Conservation (phyloP, 2,888 invertebrate genomes). For the Drosophila percnosoma region DNA sequence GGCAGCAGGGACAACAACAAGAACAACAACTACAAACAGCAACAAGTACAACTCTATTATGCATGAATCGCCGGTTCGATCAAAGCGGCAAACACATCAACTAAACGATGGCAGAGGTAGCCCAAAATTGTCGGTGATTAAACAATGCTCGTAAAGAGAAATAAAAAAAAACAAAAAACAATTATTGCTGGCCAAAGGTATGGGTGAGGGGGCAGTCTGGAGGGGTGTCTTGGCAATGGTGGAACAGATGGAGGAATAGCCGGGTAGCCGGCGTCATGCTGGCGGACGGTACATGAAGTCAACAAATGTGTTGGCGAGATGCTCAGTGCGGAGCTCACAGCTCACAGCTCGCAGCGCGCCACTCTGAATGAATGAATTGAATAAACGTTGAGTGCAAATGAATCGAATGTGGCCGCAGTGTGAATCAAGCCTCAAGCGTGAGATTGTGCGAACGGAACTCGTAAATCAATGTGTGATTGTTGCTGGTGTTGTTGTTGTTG, state of each 20-base stretch:
- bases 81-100: slow-evolving; percentile 56
- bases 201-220: background rate
- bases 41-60: slow-evolving; percentile 55
- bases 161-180: slow-evolving; percentile 25
- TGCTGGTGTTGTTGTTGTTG: background rate
- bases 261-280: slow-evolving; percentile 16
- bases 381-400: slow-evolving; percentile 36
- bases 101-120: slow-evolving; percentile 44
- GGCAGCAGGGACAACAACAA: slow-evolving; percentile 2
- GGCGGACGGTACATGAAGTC: slow-evolving; percentile 27
- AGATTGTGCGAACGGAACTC: slow-evolving; percentile 60
- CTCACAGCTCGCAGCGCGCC: background rate
- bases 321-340: background rate
- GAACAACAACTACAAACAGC: slow-evolving; percentile 8
- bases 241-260: background rate
- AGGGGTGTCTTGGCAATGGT: background rate
- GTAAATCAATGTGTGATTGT: slow-evolving; percentile 46
- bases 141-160: slow-evolving; percentile 45
- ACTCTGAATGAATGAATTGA: slow-evolving; percentile 36
- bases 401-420: slow-evolving; percentile 21
- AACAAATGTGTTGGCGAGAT: slow-evolving; percentile 30
- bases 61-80: slow-evolving; percentile 61
- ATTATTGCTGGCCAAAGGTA: slow-evolving; percentile 28
- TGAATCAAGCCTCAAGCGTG: slow-evolving; percentile 37
- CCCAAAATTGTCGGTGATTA: slow-evolving; percentile 61